phyloP scores from a whole-genome alignment of 2,888 invertebrate genomes.

The Lathronympha strigana region DNA sequence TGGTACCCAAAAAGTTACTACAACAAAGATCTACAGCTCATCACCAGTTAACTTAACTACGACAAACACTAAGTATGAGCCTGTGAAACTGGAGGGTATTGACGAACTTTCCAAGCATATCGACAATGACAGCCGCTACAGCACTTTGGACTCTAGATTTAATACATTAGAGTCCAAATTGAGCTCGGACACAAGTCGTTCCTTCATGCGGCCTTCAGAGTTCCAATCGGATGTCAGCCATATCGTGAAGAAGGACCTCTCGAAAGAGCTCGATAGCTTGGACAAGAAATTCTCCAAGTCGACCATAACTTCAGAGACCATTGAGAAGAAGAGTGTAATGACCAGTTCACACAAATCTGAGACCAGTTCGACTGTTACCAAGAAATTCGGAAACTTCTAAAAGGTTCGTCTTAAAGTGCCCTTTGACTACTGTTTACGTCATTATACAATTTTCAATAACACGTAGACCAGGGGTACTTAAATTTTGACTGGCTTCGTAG shows the following conservation, averaged over 20 bases:
- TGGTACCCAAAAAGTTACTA: conserved; percentile 82
- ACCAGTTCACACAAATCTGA: conserved; percentile 86
- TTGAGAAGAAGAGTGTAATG: conserved; percentile 87
- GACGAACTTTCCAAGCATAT: conserved; percentile 81
- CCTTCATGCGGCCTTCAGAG: conserved; percentile 81
- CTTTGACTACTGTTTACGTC: not conserved
- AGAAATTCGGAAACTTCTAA: conserved; percentile 80
- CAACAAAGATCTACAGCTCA: conserved; percentile 83
- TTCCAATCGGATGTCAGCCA: conserved; percentile 66
- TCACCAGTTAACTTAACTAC: conserved; percentile 81
- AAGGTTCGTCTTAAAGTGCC: conserved; percentile 55
- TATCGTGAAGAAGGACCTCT: conserved; percentile 69
- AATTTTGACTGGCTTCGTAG: not conserved
- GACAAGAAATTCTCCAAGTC: conserved; percentile 88
- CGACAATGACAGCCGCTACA: conserved; percentile 79
- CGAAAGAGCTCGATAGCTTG: conserved; percentile 82
- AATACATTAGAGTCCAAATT: conserved; percentile 77
- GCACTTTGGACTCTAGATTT: conserved; percentile 76
- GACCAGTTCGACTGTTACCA: conserved; percentile 83
- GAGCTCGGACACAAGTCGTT: conserved; percentile 77
- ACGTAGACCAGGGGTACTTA: not conserved
- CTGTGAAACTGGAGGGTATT: conserved; percentile 76
- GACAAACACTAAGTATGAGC: conserved; percentile 79
- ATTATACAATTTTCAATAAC: not conserved
- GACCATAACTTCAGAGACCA: conserved; percentile 87